Base-by-base conservation (phyloP, 2,113 vertebrate genomes). In the Tinamus guttatus region DNA sequence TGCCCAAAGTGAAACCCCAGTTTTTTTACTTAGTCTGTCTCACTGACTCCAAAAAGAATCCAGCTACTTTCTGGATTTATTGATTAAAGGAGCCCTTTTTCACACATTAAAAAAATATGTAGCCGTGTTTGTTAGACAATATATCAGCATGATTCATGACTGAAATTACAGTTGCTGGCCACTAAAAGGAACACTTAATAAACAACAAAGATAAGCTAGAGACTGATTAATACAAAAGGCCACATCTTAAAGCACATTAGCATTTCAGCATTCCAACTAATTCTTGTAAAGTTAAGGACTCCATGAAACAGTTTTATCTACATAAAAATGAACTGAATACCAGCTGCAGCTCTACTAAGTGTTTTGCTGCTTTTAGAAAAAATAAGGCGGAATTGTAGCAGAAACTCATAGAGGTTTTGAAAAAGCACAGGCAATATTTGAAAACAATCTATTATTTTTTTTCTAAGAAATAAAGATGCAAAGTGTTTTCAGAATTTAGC, bases 81-180 rank as follows among this genome's bases (percentile, higher is more conserved):
- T 18, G 17, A 63, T 70, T 84, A 0, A 64, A 88, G 83, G 76
- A 27, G 5, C 2, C 18, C 7, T 11, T 88, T 87, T 70, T 84
- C 40, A 73, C 28, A 30, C 6, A n/a, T 30, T 40, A 85, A 63
- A 34, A 83, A 36, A 2, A 27, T 54, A 24, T 6, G 87, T 36
- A 52, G 28, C 24, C 65, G 24, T 0, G 0, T 22, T 47, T 0
- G 0, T 22, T 47, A 83, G 80, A 49, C 40, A 40, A 62, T 22
- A 2, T 10, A 64, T 18, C 16, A 81, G 43, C 58, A 69, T 67
- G 34, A 76, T 65, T 80, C 64, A 17, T 2, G 8, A 52, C 40
- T 22, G 36, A 7, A 30, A 41, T 41, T 73, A 56, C 12, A 80
- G 47, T 21, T 32, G 28, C 24, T 36, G n/a, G 45, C 45, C 49